Evolutionary conservation across 2,888 invertebrate genomes (phyloP), one percentile per base, ranked within the genome.

Genomic region (Meteorus cinctellus): DNA sequence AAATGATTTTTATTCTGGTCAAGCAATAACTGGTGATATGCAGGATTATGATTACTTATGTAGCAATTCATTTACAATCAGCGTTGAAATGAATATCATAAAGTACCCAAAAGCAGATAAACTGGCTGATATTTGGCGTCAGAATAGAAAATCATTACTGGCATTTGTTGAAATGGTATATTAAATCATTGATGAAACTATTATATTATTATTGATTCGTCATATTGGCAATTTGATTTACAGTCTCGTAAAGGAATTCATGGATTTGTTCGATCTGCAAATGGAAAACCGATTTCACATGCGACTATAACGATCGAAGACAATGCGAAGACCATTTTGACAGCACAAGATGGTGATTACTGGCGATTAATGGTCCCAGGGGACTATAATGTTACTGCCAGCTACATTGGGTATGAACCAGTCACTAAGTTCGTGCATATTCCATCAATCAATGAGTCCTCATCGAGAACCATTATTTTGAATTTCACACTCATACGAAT

Each of bases 11-110:
- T 41, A 41, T 10, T 1, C 12, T 41, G 41, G 41, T 1, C 12
- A 10, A 8, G 8, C 12, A 12, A 41, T 98, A 0, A 91, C 94
- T 4, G 98, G 98, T 0, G 98, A 99, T 8, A 99, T 99, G 99
- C 99, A 99, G 90, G 99, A 99, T 90, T 99, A 97, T 95, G 99
- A 98, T 90, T 99, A 99, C 89, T 87, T 97, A 0, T 92, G 95
- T 84, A 95, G 97, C 1, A 97, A 96, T 84, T 97, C 96, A 86
- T 95, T 98, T 92, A 99, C 99, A 90, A 90, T 99, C 3, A 99
- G 99, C 0, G 89, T 99, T 10, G 99, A 99, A 90, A 91, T 99
- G 80, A 97, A 97, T 24, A 99, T 99, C 90, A 93, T 92, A 87
- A 99, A 99, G 91, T 99, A 94, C 88, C 99, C 99, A 0, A 90